Conservation (phyloP, 2,888 invertebrate species). For the Strigamia transsilvanica region DNA sequence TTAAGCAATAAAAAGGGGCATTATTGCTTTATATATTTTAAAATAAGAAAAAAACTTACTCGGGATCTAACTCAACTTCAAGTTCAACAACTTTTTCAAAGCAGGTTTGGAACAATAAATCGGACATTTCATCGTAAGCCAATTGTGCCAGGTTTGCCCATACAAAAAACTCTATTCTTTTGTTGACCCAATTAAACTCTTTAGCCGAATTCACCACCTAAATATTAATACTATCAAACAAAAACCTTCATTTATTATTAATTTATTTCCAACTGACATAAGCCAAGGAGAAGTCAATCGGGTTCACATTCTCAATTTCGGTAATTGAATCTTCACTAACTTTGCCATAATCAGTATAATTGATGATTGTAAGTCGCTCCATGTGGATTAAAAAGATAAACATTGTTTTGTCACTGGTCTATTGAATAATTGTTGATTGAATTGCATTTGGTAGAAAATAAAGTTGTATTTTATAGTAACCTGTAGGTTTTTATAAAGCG, state of each 20-base stretch:
- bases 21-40: background rate
- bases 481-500: background rate
- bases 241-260: background rate
- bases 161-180: background rate
- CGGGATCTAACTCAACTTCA: background rate
- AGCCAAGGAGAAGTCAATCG: background rate
- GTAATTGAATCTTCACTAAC: background rate
- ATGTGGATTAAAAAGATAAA: background rate
- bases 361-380: background rate
- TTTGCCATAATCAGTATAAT: background rate
- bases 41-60: background rate
- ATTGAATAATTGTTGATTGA: background rate
- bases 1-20: background rate
- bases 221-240: background rate
- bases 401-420: background rate
- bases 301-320: background rate
- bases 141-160: background rate
- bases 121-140: background rate
- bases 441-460: background rate
- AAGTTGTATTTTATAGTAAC: background rate
- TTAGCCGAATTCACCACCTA: background rate
- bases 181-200: background rate
- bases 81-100: background rate
- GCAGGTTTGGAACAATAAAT: background rate
- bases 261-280: background rate